Base-by-base conservation (phyloP, 2,888 invertebrate species). In the Nemapogon koenigi region DNA sequence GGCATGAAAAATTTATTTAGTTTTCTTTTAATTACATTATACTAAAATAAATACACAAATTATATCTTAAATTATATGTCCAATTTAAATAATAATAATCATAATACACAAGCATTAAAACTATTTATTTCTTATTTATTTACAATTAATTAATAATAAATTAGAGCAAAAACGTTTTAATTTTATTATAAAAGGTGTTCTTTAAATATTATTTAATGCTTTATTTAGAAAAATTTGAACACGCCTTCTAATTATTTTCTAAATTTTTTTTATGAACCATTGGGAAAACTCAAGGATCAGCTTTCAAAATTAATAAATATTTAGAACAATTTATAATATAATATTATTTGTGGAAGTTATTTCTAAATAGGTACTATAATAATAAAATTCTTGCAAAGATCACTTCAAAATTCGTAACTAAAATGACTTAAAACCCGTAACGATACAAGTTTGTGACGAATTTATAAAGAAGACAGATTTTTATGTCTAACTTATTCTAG, bases 31-130 rank as follows among this genome's bases (percentile, higher is more conserved):
- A 71, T 75, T 72, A 73, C 68, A 75, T 65, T 62, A 66, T 67
- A 63, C 69, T 78, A 76, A 72, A 78, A 78, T 78, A 78, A 78
- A 76, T 78, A 78, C 75, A 75, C 67, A 68, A 65, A 66, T 61
- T 62, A 64, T 52, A 65, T 51, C 64, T 71, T 67, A 66, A 58
- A 67, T 61, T 33, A 22, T 38, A 71, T 67, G 59, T 69, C 57
- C 62, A 68, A 59, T 62, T 68, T 71, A 69, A 71, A 73, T 64
- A 67, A 65, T 66, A 66, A 49, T 53, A 57, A 59, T 61, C 59
- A 55, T 50, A 49, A 55, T 56, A 52, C 59, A 59, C 64, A 57
- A 59, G 69, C 59, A 56, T 40, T 58, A 60, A 66, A 50, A 53
- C 63, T 67, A 67, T 55, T 64, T 67, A 67, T n/a, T n/a, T n/a